Base-by-base conservation (phyloP, 2,888 invertebrate genomes). In the Danaus chrysippus region DNA sequence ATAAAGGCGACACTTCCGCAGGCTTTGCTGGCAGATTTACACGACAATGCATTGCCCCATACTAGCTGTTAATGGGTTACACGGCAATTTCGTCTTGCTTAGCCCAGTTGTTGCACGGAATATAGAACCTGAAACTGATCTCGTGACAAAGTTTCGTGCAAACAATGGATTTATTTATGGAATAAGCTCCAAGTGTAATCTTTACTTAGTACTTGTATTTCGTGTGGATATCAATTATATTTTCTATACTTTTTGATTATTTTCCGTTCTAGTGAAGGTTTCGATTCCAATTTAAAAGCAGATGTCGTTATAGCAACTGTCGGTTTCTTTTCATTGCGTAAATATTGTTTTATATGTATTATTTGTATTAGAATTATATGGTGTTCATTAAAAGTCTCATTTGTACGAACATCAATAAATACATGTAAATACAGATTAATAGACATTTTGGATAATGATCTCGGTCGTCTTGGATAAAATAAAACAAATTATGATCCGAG, bases 1-100 rank as follows among this genome's bases (percentile, higher is more conserved):
- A 83, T 83, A 83, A 87, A 83, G 80, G 81, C 80, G 80, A 82
- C 79, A 84, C 81, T 87, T 87, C 86, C 84, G 82, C 82, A 78
- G 76, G 79, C 78, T 81, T 74, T 76, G 71, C 68, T 73, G 73
- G 70, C 75, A 78, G 83, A 81, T 83, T 83, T 64, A 64, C 60
- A 61, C 69, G 61, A 67, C 64, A 72, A 63, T 70, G 68, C 59
- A 59, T 62, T 63, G 64, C 64, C 64, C 54, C 61, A 62, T 62
- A 65, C 64, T 63, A 65, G 60, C 61, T 70, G 61, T 70, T 69
- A 70, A 71, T 67, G 67, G 70, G 62, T 68, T 66, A 62, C 66
- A 72, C 69, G 58, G 62, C 64, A 61, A 63, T 66, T 59, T 59
- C 57, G 46, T 57, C 49, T 55, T 64, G 59, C 56, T 64, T 59